Evolutionary conservation across 2,888 invertebrate species (phyloP).

Genomic region (Ypsolopha scabrella): DNA sequence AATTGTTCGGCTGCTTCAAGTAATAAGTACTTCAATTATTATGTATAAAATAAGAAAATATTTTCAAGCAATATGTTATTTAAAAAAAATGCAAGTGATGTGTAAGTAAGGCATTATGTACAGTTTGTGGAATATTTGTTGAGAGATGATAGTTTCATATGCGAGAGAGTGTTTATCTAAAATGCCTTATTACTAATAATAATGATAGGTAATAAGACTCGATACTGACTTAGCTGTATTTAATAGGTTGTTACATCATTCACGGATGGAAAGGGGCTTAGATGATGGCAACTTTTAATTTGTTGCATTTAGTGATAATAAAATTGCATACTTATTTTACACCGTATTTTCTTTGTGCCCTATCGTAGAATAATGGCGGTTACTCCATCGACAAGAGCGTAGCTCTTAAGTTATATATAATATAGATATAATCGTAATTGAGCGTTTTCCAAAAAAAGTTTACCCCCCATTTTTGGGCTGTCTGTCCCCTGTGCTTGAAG

Average conservation of each 20-base stretch:
- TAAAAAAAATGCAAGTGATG: conserved; percentile 36
- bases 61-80: conserved; percentile 37
- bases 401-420: no score
- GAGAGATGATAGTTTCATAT: conserved; percentile 67
- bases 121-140: conserved; percentile 47
- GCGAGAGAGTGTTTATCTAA: conserved; percentile 63
- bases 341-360: conserved; percentile 25
- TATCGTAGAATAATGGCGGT: no score
- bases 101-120: conserved; percentile 31
- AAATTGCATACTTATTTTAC: conserved; percentile 68
- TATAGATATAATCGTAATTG: no score
- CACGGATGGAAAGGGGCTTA: conserved; percentile 33
- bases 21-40: neutral
- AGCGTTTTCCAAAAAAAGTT: no score
- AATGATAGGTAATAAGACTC: conserved; percentile 59
- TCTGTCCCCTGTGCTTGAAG: no score
- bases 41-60: neutral
- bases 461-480: no score
- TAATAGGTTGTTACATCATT: conserved; percentile 49
- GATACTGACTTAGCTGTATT: conserved; percentile 63
- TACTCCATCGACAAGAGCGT: no score
- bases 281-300: conserved; percentile 57
- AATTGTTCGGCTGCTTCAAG: neutral
- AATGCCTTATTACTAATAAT: conserved; percentile 59
- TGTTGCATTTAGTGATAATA: conserved; percentile 69